Evolutionary conservation across 2,797 vertebrate species (phyloP), one percentile per base, ranked within the genome.

Genomic region (Sphenopsis melanotis): DNA sequence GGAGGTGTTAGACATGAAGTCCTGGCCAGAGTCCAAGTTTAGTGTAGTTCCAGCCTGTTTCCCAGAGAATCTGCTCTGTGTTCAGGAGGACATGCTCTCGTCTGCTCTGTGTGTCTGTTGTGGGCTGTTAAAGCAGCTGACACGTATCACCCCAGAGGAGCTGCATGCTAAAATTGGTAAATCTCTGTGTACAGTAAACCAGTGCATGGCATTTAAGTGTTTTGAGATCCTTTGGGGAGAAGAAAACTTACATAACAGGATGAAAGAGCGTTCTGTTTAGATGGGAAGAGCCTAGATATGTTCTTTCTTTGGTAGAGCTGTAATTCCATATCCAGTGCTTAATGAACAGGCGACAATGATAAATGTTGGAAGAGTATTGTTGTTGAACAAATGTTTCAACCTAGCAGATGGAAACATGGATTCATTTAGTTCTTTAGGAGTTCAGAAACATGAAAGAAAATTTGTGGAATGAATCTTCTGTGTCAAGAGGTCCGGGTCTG

Each of bases 331-430:
- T 82, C 70, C 41, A 47, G 36, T 47, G 32, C 72, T 78, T 93
- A 83, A 85, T 86, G 61, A 91, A 75, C 32, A 83, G 65, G 75
- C 63, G 79, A 81, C 65, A 94, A 64, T 78, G 94, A 87, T 81
- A 81, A 85, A 85, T 75, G 72, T 77, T 90, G 46, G 24, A 95
- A 80, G 79, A 91, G 55, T 65, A 69, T 59, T 1, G 10, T 78
- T 94, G 75, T 34, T 81, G 87, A 61, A 72, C 21, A 76, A 93
- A 47, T 60, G 30, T 88, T 93, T 89, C 39, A 55, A 63, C 32
- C 26, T 44, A 93, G 57, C 50, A 93, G 76, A 49, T 81, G 70
- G 72, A 92, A 90, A 85, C 15, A 32, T 69, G 57, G 69, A 91
- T 85, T 78, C 27, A 53, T 47, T 76, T 89, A 79, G 34, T 91